Conservation (phyloP, 2,888 invertebrate genomes). For the Tenthredo distinguenda region DNA sequence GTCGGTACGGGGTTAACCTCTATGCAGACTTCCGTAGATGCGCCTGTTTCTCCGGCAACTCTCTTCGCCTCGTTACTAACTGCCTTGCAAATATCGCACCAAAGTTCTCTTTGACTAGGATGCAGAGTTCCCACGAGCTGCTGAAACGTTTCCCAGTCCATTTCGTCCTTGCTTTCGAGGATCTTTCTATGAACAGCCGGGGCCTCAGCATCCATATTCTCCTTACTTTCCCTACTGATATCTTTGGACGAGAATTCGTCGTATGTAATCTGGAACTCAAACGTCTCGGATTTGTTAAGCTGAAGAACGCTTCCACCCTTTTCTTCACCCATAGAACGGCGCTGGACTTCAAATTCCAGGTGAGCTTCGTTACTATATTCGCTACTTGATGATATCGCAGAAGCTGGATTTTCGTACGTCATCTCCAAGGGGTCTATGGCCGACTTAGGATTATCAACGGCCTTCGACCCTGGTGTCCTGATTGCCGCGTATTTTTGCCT, state of each 20-base stretch:
- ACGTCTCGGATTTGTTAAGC: conserved; percentile 47
- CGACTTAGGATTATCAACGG: neutral
- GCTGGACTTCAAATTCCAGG: neutral
- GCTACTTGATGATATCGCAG: conserved; percentile 18
- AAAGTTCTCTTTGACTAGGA: conserved; percentile 63
- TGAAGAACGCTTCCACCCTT: neutral
- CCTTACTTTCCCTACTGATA: conserved; percentile 39
- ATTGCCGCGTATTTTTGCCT: neutral
- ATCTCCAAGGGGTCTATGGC: neutral
- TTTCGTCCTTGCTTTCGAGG: conserved; percentile 60
- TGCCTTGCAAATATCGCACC: conserved; percentile 64
- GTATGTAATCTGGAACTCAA: conserved; percentile 56
- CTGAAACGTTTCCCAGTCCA: conserved; percentile 66
- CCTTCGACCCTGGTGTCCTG: neutral
- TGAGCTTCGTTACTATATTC: neutral
- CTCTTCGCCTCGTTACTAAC: conserved; percentile 63
- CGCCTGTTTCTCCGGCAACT: conserved; percentile 58
- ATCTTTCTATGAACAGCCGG: conserved; percentile 59
- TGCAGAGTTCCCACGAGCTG: conserved; percentile 62
- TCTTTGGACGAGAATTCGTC: conserved; percentile 54
- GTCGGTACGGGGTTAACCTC: conserved; percentile 62
- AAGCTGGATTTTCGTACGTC: conserved; percentile 18
- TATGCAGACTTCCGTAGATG: conserved; percentile 65
- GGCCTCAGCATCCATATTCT: conserved; percentile 25
- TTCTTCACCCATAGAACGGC: neutral